phyloP scores from a whole-genome alignment of 1,140 invertebrate genomes.

The Camponotus pennsylvanicus region DNA sequence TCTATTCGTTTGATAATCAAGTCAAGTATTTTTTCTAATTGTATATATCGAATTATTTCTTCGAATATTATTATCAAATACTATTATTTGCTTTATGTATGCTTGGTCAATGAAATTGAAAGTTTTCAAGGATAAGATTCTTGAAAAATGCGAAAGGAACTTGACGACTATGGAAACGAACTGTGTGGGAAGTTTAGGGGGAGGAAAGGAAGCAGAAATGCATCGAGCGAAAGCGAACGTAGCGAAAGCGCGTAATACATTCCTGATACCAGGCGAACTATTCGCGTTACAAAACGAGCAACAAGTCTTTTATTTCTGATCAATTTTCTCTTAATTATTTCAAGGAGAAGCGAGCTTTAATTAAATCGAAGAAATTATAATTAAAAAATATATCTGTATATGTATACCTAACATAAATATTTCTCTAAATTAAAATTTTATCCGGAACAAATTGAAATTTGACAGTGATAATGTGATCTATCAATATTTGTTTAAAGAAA shows the following conservation, averaged over 20 bases:
- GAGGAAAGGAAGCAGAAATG: neutral
- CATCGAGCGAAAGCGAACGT: neutral
- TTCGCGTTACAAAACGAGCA: conserved; percentile 50
- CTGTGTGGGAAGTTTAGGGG: neutral
- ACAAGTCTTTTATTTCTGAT: conserved; percentile 39
- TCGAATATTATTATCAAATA: neutral
- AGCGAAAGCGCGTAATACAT: conserved; percentile 68
- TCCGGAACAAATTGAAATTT: neutral
- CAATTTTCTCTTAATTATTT: neutral
- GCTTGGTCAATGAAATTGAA: conserved; percentile 80
- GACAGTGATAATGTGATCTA: neutral
- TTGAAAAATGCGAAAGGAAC: conserved; percentile 49
- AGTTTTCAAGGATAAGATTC: conserved; percentile 78
- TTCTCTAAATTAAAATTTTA: neutral
- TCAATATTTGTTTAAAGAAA: neutral
- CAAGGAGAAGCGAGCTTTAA: neutral
- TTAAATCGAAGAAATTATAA: neutral
- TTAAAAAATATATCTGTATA: neutral
- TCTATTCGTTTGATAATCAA: conserved; percentile 73
- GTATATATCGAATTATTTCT: conserved; percentile 69
- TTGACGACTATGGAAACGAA: neutral
- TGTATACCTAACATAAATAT: neutral
- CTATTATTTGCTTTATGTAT: conserved; percentile 71
- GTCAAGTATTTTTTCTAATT: conserved; percentile 78
- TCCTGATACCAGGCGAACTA: conserved; percentile 77